These are phyloP conservation scores for Maniola hyperantus DNA, from an alignment of 2,888 invertebrate genomes.

Conservation along the genomic window DNA sequence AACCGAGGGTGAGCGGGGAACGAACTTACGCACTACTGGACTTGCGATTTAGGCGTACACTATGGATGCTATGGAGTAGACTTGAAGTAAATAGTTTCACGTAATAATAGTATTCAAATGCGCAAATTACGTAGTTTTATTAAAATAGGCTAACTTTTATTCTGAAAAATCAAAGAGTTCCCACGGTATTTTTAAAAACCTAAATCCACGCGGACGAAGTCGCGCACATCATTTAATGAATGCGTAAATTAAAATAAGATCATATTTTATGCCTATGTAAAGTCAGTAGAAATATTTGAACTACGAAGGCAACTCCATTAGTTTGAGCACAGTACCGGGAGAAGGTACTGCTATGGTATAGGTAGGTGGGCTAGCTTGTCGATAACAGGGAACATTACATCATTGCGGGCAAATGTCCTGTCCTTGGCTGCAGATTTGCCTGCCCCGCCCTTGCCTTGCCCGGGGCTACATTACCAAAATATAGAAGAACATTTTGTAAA, in stretches of 20 bases:
- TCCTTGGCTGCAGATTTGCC: slow-evolving; percentile 74
- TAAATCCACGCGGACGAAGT: too few relatives aligned
- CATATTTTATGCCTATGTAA: too few relatives aligned
- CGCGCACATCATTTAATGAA: too few relatives aligned
- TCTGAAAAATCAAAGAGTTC: too few relatives aligned
- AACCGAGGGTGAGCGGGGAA: slow-evolving; percentile 55
- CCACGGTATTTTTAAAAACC: too few relatives aligned
- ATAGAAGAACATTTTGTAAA: too few relatives aligned
- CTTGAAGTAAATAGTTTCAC: not conserved
- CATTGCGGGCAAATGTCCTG: slow-evolving; percentile 76
- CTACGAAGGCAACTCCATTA: slow-evolving; percentile 35
- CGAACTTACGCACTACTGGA: slow-evolving; percentile 63
- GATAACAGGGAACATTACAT: slow-evolving; percentile 79
- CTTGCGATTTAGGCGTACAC: slow-evolving; percentile 56
- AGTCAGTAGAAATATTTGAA: too few relatives aligned
- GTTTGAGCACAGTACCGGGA: slow-evolving; percentile 47
- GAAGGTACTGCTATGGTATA: too few relatives aligned
- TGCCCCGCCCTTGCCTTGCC: slow-evolving; percentile 51
- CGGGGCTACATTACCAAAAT: slow-evolving; percentile 12
- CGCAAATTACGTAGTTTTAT: too few relatives aligned
- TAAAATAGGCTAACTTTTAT: too few relatives aligned
- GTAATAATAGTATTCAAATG: too few relatives aligned
- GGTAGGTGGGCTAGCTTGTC: slow-evolving; percentile 79
- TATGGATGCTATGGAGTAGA: slow-evolving; percentile 48
- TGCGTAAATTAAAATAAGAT: too few relatives aligned